Conservation (phyloP, 2,888 invertebrate genomes). For the Acanthopleura granulata region DNA sequence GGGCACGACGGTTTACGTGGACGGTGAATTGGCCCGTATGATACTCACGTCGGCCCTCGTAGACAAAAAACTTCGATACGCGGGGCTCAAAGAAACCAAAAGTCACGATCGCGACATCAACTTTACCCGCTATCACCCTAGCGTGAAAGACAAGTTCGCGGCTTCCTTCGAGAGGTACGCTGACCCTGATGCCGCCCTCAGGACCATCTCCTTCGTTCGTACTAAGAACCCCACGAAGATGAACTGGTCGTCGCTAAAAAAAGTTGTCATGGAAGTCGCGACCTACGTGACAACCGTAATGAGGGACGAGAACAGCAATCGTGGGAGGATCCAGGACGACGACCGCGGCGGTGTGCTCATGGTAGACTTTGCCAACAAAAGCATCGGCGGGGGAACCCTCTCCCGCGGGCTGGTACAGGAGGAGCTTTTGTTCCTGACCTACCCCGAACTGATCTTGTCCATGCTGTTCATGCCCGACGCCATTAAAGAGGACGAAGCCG, state of each 20-base stretch:
- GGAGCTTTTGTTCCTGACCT: not conserved
- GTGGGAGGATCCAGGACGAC: not conserved
- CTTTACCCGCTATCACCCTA: not conserved
- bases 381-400: not conserved
- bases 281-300: not conserved
- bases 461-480: conserved; percentile 1
- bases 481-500: not conserved
- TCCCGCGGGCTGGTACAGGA: not conserved
- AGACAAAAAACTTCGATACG: not conserved
- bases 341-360: not conserved
- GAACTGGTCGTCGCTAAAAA: not conserved
- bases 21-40: not conserved
- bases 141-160: not conserved
- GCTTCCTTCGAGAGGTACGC: not conserved
- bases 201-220: not conserved
- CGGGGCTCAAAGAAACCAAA: not conserved
- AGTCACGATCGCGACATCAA: not conserved
- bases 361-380: conserved; percentile 1
- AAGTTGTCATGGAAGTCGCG: not conserved
- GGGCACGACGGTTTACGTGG: not conserved
- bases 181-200: not conserved
- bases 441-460: not conserved
- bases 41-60: not conserved
- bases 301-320: not conserved
- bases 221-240: not conserved